Base-by-base conservation (phyloP, 1,140 invertebrate species). In the Microplitis demolitor region DNA sequence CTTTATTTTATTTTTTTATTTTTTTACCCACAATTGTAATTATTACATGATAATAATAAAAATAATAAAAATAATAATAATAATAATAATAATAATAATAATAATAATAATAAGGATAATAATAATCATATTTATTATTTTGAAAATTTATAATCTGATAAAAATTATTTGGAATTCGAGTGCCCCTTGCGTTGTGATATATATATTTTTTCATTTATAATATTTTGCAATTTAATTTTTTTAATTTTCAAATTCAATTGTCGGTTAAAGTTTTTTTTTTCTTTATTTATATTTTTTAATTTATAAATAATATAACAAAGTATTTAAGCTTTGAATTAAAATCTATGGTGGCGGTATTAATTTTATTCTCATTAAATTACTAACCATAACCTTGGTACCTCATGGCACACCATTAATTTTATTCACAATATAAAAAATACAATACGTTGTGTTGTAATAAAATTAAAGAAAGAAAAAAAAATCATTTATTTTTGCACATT, bases 301-400 rank as follows among this genome's bases (percentile, higher is more conserved):
- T 72, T 58, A 58, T 14, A 67, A 53, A 66, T 37, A 51, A 16
- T 35, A 16, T 45, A 6, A 50, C 13, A 63, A 14, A 37, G 58
- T 66, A 62, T 71, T 64, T 54, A 64, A 71, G 66, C 70, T 72
- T 69, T 72, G 62, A 53, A 72, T 70, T 56, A 53, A 67, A 62
- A 70, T 69, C 76, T 79, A 71, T 80, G 86, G 86, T 87, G 85
- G 84, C 80, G 85, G 86, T 85, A 78, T 83, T 86, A 83, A 86
- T 79, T 79, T 75, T 82, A 81, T 78, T 75, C 74, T 78, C 71
- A 81, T 78, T 79, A 80, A 82, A 82, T 80, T 79, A 85, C 85
- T 87, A 87, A 87, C 83, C 77, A 80, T 83, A 78, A 80, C 79
- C 61, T 82, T 82, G 83, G 85, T 83, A 77, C 85, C 79, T 84